These are phyloP conservation scores for Leptoteleia sp. DNA, from an alignment of 1,140 invertebrate species.

Conservation along the genomic window DNA sequence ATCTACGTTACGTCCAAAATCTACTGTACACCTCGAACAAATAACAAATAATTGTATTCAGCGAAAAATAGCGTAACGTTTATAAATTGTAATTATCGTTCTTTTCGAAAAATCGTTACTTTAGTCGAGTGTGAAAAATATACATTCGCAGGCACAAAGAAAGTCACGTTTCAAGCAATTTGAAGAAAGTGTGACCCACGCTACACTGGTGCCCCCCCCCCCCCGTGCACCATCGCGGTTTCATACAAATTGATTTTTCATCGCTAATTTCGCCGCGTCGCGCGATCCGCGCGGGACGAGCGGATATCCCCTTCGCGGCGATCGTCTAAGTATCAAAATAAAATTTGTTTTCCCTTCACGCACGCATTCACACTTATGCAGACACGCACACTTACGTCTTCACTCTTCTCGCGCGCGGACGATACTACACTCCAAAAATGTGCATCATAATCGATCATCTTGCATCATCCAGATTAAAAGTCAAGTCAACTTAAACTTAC, in stretches of 20 bases:
- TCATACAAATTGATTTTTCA: constrained; percentile 55
- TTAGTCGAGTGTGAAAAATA: constrained; percentile 67
- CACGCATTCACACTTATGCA: constrained; percentile 23
- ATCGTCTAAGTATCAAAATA: constrained; percentile 39
- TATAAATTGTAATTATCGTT: constrained; percentile 56
- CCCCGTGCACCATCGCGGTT: constrained; percentile 40
- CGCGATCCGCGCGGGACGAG: constrained; percentile 41
- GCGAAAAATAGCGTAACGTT: constrained; percentile 54
- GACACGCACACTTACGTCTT: constrained; percentile 6
- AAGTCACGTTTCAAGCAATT: constrained; percentile 67
- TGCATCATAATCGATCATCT: no score
- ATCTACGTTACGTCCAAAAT: constrained; percentile 56
- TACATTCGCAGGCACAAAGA: constrained; percentile 66
- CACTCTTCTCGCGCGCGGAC: no score
- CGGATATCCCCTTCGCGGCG: no score
- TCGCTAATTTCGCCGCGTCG: constrained; percentile 50
- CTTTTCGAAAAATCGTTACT: constrained; percentile 57
- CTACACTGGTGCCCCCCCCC: constrained; percentile 36
- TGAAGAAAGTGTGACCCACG: constrained; percentile 62
- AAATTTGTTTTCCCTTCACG: constrained; percentile 20
- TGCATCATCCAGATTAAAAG: no score
- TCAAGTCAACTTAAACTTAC: no score
- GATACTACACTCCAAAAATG: no score
- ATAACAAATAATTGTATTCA: constrained; percentile 50
- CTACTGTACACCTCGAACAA: constrained; percentile 58